phyloP scores from a whole-genome alignment of 2,888 invertebrate species.

The Himalopsyche tibetana region DNA sequence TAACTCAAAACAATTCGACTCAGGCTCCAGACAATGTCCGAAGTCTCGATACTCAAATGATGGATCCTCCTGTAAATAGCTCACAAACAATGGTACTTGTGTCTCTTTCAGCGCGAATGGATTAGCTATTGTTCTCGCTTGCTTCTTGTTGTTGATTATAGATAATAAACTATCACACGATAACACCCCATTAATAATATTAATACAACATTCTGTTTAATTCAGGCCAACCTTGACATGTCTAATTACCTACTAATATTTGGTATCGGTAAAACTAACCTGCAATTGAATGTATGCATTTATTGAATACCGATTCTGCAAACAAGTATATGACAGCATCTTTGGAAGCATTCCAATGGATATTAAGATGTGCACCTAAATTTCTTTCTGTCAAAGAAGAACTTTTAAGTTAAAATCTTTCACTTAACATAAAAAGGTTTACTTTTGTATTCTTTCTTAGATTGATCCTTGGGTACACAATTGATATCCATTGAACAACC shows the following conservation, averaged over 20 bases:
- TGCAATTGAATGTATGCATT: background rate
- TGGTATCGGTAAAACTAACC: conserved; percentile 18
- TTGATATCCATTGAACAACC: no score
- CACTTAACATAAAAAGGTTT: no score
- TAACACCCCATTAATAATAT: conserved; percentile 12
- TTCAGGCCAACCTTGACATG: conserved; percentile 5
- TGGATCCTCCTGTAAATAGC: conserved; percentile 78
- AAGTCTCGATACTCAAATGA: conserved; percentile 69
- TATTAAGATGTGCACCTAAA: no score
- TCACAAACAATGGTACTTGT: conserved; percentile 77
- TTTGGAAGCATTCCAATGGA: background rate
- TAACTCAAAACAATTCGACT: conserved; percentile 71
- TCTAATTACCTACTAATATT: conserved; percentile 8
- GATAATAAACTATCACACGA: background rate
- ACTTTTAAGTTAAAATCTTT: no score
- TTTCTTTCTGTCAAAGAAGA: no score
- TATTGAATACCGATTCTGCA: background rate
- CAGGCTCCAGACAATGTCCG: conserved; percentile 54
- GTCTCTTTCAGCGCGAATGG: conserved; percentile 75
- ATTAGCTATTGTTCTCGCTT: conserved; percentile 70
- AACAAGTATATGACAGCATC: conserved; percentile 10
- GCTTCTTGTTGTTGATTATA: conserved; percentile 60
- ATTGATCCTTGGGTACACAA: no score
- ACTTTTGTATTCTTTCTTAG: no score
- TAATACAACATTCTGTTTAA: conserved; percentile 7